Evolutionary conservation across 2,113 vertebrate genomes (phyloP).

Genomic region (Mesitornis unicolor): DNA sequence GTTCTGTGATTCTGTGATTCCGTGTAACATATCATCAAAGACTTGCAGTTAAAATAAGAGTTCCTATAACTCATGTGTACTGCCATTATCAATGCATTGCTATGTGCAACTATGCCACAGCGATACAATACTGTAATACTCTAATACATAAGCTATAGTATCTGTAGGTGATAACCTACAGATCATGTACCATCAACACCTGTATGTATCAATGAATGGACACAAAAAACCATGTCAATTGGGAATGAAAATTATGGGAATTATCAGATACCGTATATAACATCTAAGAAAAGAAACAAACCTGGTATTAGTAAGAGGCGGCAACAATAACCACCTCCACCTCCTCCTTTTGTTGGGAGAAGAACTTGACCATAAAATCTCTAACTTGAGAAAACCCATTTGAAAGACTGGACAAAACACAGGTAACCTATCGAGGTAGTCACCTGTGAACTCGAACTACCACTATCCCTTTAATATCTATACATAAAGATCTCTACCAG

Average conservation of each 20-base stretch:
- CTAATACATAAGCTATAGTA: background rate
- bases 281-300: background rate
- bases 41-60: background rate
- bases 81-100: background rate
- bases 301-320: background rate
- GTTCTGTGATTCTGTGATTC: no score
- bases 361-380: background rate
- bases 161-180: no score
- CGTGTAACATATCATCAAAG: background rate
- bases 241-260: background rate
- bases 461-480: background rate
- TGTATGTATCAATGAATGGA: background rate
- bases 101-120: background rate
- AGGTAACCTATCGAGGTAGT: background rate
- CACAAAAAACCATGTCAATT: background rate
- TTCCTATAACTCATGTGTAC: background rate
- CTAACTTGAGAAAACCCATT: background rate
- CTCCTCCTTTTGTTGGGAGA: accelerated
- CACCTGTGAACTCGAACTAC: background rate
- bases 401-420: conserved; percentile 30
- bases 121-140: background rate
- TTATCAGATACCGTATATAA: background rate
- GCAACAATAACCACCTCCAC: background rate
- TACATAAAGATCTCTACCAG: conserved; percentile 27
- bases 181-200: background rate